Conservation (phyloP, 2,888 invertebrate species). For the Buathra laborator region DNA sequence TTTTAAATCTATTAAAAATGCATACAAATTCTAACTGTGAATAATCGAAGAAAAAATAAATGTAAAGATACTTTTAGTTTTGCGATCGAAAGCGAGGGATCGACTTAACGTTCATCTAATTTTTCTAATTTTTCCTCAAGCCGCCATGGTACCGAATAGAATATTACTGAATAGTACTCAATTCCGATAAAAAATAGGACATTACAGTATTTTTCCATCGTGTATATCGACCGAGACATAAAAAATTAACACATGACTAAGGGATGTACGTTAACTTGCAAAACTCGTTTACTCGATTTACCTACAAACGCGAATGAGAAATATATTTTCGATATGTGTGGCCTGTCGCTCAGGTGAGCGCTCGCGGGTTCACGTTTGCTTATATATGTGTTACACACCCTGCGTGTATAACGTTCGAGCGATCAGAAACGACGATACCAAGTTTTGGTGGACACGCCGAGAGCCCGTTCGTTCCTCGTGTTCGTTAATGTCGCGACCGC, state of each 20-base stretch:
- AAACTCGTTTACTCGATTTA: background rate
- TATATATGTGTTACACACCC: slow-evolving; percentile 30
- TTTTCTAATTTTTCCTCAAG: background rate
- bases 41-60: background rate
- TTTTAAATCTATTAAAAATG: too few relatives aligned
- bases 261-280: background rate
- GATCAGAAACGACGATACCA: slow-evolving; percentile 54
- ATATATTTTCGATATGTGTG: slow-evolving; percentile 17
- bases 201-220: slow-evolving; percentile 2
- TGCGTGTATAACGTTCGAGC: slow-evolving; percentile 28
- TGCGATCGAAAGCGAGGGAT: too few relatives aligned
- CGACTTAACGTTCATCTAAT: too few relatives aligned
- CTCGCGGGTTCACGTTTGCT: slow-evolving; percentile 8
- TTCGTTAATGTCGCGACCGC: slow-evolving; percentile 37
- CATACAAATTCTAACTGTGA: too few relatives aligned
- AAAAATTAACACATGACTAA: background rate
- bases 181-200: background rate
- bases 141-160: background rate
- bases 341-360: slow-evolving; percentile 18
- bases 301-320: background rate
- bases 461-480: slow-evolving; percentile 25
- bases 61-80: too few relatives aligned
- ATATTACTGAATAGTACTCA: background rate
- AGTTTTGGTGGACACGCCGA: slow-evolving; percentile 47
- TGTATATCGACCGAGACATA: slow-evolving; percentile 1